These are phyloP conservation scores for Hyaena hyaena DNA, from an alignment of 2,113 vertebrate species.

Conservation along the genomic window DNA sequence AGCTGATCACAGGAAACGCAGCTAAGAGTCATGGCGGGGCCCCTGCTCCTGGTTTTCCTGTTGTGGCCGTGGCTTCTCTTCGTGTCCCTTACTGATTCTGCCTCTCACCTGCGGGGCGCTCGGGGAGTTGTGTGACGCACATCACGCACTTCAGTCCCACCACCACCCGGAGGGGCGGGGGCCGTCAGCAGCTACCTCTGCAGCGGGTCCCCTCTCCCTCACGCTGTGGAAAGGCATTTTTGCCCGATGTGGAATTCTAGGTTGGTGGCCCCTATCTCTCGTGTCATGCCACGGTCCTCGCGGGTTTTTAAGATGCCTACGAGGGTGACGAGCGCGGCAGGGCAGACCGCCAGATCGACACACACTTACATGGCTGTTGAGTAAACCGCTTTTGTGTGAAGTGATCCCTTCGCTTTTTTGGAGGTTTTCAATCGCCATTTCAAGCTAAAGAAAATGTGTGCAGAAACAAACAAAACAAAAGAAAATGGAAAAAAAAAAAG, in stretches of 20 bases:
- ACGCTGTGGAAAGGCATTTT: rapidly evolving
- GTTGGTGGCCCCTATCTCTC: neutral
- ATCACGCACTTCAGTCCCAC: neutral
- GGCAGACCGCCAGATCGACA: constrained; percentile 71
- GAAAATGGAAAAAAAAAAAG: constrained; percentile 84
- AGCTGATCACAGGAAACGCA: neutral
- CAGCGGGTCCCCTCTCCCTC: too few species aligned
- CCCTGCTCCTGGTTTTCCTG: neutral
- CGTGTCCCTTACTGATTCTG: neutral
- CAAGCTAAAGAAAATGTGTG: constrained; percentile 95
- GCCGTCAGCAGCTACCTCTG: neutral
- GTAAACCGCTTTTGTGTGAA: constrained; percentile 99
- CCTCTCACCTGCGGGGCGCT: neutral
- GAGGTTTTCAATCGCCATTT: constrained; percentile 99
- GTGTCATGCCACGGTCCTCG: neutral
- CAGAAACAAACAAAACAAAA: constrained; percentile 79
- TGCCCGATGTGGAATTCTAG: neutral
- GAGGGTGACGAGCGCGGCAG: constrained; percentile 52
- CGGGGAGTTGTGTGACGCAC: neutral
- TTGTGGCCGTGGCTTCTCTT: neutral
- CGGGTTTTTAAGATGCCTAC: constrained; percentile 44
- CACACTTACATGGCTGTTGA: constrained; percentile 99
- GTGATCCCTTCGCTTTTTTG: constrained; percentile 99
- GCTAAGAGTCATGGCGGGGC: neutral
- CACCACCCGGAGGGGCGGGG: neutral